Evolutionary conservation across 2,888 invertebrate genomes (phyloP), one percentile per base, ranked within the genome.

Genomic region (Andrena hattorfiana): DNA sequence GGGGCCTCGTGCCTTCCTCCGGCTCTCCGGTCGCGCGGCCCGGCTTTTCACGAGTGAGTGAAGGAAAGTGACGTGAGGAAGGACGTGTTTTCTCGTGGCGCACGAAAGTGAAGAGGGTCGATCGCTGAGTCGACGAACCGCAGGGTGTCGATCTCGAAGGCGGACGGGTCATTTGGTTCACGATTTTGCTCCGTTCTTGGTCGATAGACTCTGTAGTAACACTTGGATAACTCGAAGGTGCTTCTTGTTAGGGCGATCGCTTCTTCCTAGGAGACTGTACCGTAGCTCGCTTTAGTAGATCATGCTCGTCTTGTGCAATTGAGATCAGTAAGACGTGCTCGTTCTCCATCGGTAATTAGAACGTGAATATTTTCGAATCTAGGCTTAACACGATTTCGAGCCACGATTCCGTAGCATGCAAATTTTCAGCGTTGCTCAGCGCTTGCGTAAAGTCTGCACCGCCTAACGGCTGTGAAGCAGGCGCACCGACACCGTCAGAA

Each of bases 51-150:
- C 42, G 69, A 56, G 66, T 72, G 72, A 73, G 72, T 77, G 77
- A 73, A 76, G 54, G 59, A 79, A 80, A 83, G 82, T 83, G 82
- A 80, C 71, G 79, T 79, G 82, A 48, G 51, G 62, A 32, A 35
- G 30, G 72, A 73, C 51, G 67, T 63, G 77, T 51, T 70, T 26
- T 64, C 42, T 16, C 30, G 70, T 64, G 42, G n/a, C 16, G 16
- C 26, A 23, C 5, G 49, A 63, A 71, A 79, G 81, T 56, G 74
- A 66, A 23, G 30, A 30, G 63, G 42, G 20, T 64, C 56, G 54
- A 48, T 28, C 63, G 77, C 16, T 72, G 42, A 20, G 51, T 51
- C 8, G 20, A 51, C 51, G 23, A 42, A 26, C 42, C 56, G 10
- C 4, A 10, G 42, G 32, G 26, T 59, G 23, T 35, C 54, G 35